Percentiles rank a stretch among this genome's conserved stretches.
Evolutionary conservation across 2,113 vertebrate genomes (phyloP).

Genomic region (Bombycilla garrulus): DNA sequence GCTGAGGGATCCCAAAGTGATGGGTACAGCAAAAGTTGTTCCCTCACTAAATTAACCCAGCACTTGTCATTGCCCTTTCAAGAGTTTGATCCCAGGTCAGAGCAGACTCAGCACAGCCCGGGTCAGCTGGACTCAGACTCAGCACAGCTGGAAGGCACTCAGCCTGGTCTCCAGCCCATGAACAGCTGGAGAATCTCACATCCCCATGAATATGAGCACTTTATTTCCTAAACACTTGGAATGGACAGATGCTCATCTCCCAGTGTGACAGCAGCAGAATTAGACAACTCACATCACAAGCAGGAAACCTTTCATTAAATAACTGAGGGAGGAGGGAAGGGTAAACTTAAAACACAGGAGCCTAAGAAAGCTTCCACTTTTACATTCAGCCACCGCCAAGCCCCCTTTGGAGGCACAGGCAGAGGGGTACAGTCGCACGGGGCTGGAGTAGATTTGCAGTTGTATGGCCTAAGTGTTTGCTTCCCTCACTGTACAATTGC

Average conservation of each 20-base stretch:
- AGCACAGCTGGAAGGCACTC: accelerated
- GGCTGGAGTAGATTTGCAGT: slow-evolving; percentile 18
- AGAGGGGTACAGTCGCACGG: not conserved
- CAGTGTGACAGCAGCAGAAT: accelerated
- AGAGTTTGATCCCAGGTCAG: not conserved
- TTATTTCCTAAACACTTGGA: not conserved
- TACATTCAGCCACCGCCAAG: not conserved
- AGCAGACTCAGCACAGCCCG: not conserved
- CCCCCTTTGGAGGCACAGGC: not conserved
- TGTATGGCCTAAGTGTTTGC: slow-evolving; percentile 35
- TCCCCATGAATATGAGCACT: accelerated
- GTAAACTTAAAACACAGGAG: not conserved
- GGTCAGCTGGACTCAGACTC: no score
- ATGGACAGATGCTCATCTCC: not conserved
- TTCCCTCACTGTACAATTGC: not conserved
- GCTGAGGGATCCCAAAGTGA: no score
- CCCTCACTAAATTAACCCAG: not conserved
- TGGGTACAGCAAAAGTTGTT: not conserved
- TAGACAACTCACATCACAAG: accelerated
- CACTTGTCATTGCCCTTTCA: not conserved
- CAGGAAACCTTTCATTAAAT: not conserved
- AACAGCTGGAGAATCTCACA: not conserved
- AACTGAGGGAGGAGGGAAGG: not conserved
- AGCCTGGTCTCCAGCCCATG: accelerated
- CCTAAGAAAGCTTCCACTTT: slow-evolving; percentile 3